These are phyloP conservation scores for Leptestheria dahalacensis DNA, from an alignment of 1,140 invertebrate species.

Conservation along the genomic window DNA sequence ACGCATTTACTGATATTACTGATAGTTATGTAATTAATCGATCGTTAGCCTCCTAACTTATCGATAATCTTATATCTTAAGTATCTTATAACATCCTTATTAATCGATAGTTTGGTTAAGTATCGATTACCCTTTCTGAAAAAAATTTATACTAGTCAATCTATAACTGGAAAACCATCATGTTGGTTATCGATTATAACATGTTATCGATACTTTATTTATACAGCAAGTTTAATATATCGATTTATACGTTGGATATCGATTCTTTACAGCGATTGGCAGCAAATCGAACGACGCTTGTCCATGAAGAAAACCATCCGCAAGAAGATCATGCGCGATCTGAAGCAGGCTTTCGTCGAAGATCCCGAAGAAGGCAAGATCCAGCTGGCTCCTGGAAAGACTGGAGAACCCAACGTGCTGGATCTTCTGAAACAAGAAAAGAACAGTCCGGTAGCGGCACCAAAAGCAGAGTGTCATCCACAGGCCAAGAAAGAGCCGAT, in stretches of 20 bases:
- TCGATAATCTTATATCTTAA: too few relatives aligned
- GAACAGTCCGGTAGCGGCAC: background rate
- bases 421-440: slow-evolving; percentile 7
- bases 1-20: too few relatives aligned
- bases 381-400: background rate
- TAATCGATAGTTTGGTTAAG: too few relatives aligned
- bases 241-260: background rate
- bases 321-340: slow-evolving; percentile 68
- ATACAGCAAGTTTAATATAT: background rate
- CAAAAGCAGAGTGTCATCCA: background rate
- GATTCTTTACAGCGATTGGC: slow-evolving; percentile 38
- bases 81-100: too few relatives aligned
- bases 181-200: too few relatives aligned
- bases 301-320: slow-evolving; percentile 76
- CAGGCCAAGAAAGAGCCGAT: background rate
- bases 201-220: background rate
- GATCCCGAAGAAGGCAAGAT: slow-evolving; percentile 25
- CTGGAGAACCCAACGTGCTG: slow-evolving; percentile 8
- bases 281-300: slow-evolving; percentile 59
- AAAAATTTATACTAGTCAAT: too few relatives aligned
- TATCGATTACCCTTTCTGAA: too few relatives aligned
- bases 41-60: too few relatives aligned
- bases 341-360: slow-evolving; percentile 55
- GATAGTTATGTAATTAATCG: too few relatives aligned
- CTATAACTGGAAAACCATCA: too few relatives aligned